Evolutionary conservation across 2,888 invertebrate genomes (phyloP).

Genomic region (Orchestes rusci): DNA sequence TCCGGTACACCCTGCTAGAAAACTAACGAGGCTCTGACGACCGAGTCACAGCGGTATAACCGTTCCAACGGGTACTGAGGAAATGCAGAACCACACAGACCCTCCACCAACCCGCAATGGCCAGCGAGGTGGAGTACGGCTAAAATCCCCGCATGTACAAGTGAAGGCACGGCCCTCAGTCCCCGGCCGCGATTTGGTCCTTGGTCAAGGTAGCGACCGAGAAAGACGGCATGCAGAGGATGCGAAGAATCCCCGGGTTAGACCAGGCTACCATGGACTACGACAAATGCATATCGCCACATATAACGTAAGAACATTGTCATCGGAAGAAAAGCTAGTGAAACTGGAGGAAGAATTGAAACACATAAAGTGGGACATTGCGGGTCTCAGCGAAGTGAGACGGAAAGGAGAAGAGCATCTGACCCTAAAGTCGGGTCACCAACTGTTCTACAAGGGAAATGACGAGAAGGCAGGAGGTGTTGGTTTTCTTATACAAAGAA

Average conservation of each 20-base stretch:
- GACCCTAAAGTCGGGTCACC: neutral
- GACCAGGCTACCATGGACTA: constrained; percentile 8
- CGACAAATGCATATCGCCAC: constrained; percentile 5
- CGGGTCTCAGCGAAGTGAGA: constrained; percentile 2
- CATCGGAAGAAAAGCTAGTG: constrained; percentile 3
- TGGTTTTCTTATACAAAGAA: too few species aligned
- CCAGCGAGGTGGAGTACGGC: too few species aligned
- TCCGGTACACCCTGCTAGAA: too few species aligned
- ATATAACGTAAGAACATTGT: constrained; percentile 1
- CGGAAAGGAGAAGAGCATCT: constrained; percentile 1
- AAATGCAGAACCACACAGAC: too few species aligned
- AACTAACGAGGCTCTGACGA: too few species aligned
- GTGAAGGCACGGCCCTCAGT: too few species aligned
- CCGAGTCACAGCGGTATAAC: too few species aligned
- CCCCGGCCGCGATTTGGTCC: too few species aligned
- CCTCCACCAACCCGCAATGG: too few species aligned
- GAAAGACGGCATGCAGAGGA: neutral
- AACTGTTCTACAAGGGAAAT: neutral
- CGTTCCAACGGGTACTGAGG: too few species aligned
- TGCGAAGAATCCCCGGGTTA: too few species aligned
- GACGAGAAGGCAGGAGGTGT: neutral
- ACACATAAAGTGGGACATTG: neutral
- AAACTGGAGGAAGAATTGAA: constrained; percentile 3
- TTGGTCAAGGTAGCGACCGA: constrained; percentile 7
- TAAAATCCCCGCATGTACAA: too few species aligned